Evolutionary conservation across 1,140 invertebrate species (phyloP).

Genomic region (Samia ricini): DNA sequence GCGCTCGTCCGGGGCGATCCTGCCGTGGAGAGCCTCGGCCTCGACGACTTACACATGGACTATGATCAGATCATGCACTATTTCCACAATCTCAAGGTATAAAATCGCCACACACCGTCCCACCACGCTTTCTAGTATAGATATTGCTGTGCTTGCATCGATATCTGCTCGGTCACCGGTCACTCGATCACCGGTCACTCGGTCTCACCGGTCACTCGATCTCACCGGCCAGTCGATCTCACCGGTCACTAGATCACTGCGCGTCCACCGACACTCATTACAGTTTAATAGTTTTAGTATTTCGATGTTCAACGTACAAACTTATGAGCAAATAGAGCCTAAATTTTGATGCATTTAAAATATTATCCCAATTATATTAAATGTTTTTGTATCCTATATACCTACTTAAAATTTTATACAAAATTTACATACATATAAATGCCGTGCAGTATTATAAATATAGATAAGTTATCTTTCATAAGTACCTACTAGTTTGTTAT

Average conservation of each 20-base stretch:
- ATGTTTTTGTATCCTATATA: slow-evolving; percentile 72
- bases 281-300: slow-evolving; percentile 30
- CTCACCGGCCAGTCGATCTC: no score
- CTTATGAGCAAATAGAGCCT: slow-evolving; percentile 71
- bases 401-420: slow-evolving; percentile 67
- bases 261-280: slow-evolving; percentile 30
- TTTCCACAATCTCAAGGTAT: slow-evolving; percentile 97
- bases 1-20: slow-evolving; percentile 79
- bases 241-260: no score
- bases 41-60: slow-evolving; percentile 94
- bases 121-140: slow-evolving; percentile 69
- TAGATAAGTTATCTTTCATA: slow-evolving; percentile 40
- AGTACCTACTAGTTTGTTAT: slow-evolving; percentile 13
- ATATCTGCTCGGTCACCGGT: slow-evolving; percentile 33
- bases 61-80: slow-evolving; percentile 98
- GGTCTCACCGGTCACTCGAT: no score
- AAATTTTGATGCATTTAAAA: slow-evolving; percentile 75
- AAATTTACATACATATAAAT: slow-evolving; percentile 50
- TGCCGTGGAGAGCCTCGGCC: slow-evolving; percentile 77
- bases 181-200: no score
- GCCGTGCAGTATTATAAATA: slow-evolving; percentile 63
- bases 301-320: slow-evolving; percentile 62
- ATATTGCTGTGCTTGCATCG: slow-evolving; percentile 64
- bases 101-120: slow-evolving; percentile 63
- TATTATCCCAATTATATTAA: slow-evolving; percentile 54